Conservation (phyloP, 1,140 invertebrate species). For the Apis cerana region DNA sequence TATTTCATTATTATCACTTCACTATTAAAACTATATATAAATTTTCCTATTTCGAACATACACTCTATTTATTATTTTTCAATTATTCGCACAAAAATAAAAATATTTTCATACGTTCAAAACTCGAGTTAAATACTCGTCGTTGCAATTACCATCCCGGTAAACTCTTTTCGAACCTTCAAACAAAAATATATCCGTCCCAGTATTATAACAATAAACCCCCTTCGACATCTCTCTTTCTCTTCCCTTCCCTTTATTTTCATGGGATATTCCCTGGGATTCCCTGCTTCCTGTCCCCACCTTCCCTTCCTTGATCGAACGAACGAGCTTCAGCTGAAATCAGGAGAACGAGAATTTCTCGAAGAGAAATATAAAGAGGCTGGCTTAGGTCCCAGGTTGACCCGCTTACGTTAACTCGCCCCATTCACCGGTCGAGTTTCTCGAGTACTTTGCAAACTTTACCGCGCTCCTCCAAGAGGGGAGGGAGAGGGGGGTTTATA, state of each 20-base stretch:
- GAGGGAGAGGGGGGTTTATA: slow-evolving; percentile 50
- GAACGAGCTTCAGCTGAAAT: slow-evolving; percentile 17
- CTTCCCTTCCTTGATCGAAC: slow-evolving; percentile 22
- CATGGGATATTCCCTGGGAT: neutral
- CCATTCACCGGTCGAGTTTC: slow-evolving; percentile 57
- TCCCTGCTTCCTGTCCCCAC: neutral
- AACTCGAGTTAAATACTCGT: no score
- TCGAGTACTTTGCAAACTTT: slow-evolving; percentile 64
- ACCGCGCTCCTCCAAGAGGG: slow-evolving; percentile 39
- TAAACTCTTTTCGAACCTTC: neutral
- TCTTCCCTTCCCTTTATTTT: no score
- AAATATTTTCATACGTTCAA: no score
- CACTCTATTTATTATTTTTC: no score
- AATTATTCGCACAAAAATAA: no score
- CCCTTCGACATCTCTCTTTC: neutral
- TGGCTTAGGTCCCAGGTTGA: slow-evolving; percentile 68
- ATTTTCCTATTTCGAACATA: no score
- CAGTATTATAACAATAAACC: neutral
- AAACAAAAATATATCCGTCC: neutral
- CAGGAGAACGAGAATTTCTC: slow-evolving; percentile 44
- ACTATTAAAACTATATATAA: no score
- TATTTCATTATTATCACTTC: no score
- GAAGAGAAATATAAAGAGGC: slow-evolving; percentile 66
- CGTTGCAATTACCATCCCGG: no score
- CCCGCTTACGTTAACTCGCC: slow-evolving; percentile 69